These are phyloP conservation scores for Clarias macrocephalus DNA, from an alignment of 2,113 vertebrate species.

Conservation along the genomic window DNA sequence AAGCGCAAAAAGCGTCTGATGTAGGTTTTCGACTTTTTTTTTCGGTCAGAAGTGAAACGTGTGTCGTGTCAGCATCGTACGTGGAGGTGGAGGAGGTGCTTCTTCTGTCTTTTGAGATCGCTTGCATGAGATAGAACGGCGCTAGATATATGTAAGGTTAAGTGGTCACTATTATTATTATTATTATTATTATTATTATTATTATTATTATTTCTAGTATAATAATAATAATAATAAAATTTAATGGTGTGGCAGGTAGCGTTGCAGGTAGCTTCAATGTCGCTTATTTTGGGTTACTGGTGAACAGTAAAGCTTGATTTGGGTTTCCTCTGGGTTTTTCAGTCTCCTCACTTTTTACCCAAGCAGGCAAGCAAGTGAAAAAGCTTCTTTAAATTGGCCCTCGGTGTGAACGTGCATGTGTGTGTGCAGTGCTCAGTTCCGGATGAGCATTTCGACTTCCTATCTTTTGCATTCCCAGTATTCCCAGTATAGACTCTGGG, in stretches of 20 bases:
- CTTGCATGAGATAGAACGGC: background rate
- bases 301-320: background rate
- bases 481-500: background rate
- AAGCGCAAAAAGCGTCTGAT: background rate
- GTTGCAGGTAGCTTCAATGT: background rate
- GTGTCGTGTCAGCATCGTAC: background rate
- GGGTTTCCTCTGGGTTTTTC: background rate
- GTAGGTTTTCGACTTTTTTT: background rate
- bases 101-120: background rate
- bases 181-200: no score
- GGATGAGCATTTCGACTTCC: background rate
- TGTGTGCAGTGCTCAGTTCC: background rate
- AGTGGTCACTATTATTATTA: background rate
- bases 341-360: background rate
- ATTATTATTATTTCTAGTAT: background rate
- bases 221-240: background rate
- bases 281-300: background rate
- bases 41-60: background rate
- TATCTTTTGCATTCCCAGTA: background rate
- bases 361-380: background rate
- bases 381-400: background rate
- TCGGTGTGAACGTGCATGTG: background rate
- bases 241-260: background rate
- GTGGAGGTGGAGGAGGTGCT: background rate
- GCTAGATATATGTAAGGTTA: background rate